Conservation (phyloP, 92 coral and sea anemone species). For the Actinostola sp. region DNA sequence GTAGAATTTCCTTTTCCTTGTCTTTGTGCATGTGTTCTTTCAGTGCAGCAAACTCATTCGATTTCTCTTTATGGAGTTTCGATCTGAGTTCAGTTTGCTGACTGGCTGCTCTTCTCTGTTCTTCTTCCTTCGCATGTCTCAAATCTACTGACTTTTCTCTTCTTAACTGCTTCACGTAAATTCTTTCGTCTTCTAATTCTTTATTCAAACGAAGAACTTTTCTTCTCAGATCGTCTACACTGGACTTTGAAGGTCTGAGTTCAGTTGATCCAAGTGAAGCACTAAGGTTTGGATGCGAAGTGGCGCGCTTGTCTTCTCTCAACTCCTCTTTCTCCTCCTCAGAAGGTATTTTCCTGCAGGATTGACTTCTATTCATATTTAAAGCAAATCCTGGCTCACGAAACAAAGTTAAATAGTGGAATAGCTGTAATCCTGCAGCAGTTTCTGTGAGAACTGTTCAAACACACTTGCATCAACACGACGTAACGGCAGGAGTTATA, state of each 20-base stretch:
- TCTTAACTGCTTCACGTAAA: conserved; percentile 66
- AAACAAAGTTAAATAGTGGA: background rate
- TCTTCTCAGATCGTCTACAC: conserved; percentile 71
- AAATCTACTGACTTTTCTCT: conserved; percentile 86
- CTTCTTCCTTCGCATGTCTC: conserved; percentile 80
- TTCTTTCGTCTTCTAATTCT: conserved; percentile 84
- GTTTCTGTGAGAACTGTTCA: conserved; percentile 18
- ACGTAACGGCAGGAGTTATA: background rate
- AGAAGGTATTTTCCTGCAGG: conserved; percentile 60
- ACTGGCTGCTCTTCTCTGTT: conserved; percentile 71
- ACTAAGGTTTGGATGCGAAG: conserved; percentile 71
- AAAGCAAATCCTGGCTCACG: background rate
- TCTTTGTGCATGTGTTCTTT: conserved; percentile 84
- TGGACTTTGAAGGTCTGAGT: conserved; percentile 39
- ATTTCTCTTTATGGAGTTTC: conserved; percentile 86
- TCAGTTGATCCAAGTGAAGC: conserved; percentile 33
- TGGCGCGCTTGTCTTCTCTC: conserved; percentile 53
- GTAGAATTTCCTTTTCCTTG: conserved; percentile 86
- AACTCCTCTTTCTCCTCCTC: conserved; percentile 39
- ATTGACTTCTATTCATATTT: conserved; percentile 75
- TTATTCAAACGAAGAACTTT: conserved; percentile 78
- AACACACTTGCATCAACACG: background rate
- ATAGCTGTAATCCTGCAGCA: background rate
- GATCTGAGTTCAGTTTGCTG: conserved; percentile 81
- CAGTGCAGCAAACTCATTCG: conserved; percentile 75